A percentile compares a stretch with the other conserved stretches of the same genome.
These are phyloP conservation scores for Pammene aurita DNA, from an alignment of 2,888 invertebrate species.

Conservation along the genomic window DNA sequence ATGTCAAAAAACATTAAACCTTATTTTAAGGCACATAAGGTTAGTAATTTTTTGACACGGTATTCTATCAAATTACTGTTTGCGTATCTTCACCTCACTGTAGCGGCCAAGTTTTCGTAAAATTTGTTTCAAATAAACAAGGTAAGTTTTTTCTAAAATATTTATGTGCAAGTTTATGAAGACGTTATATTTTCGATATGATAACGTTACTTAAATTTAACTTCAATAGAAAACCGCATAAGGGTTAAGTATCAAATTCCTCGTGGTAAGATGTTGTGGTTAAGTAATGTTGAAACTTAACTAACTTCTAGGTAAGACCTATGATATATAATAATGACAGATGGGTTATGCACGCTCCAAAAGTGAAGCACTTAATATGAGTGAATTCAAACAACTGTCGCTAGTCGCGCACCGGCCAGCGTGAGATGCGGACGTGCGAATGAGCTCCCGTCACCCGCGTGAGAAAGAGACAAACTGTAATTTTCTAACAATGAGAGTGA, in stretches of 20 bases:
- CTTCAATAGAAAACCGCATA: slow-evolving; percentile 7
- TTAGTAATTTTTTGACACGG: background rate
- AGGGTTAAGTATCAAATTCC: slow-evolving; percentile 31
- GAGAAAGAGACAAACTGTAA: no score
- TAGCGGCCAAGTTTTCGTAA: background rate
- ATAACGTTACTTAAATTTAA: background rate
- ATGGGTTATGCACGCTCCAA: no score
- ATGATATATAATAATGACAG: no score
- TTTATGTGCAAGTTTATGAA: background rate
- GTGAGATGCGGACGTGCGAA: no score
- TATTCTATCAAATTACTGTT: background rate
- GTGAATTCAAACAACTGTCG: no score
- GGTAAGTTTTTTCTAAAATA: background rate
- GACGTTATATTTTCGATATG: background rate
- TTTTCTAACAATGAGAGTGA: no score
- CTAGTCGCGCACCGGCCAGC: no score
- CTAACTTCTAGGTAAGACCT: no score
- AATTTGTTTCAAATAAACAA: background rate
- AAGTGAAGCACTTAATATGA: no score
- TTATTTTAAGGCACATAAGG: background rate
- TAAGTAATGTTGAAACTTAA: slow-evolving; percentile 8
- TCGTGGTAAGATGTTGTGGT: slow-evolving; percentile 25
- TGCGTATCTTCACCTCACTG: background rate
- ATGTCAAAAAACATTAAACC: background rate
- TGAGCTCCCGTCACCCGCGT: no score